These are phyloP conservation scores for Mus pahari DNA, from an alignment of 2,113 vertebrate species.

Conservation along the genomic window DNA sequence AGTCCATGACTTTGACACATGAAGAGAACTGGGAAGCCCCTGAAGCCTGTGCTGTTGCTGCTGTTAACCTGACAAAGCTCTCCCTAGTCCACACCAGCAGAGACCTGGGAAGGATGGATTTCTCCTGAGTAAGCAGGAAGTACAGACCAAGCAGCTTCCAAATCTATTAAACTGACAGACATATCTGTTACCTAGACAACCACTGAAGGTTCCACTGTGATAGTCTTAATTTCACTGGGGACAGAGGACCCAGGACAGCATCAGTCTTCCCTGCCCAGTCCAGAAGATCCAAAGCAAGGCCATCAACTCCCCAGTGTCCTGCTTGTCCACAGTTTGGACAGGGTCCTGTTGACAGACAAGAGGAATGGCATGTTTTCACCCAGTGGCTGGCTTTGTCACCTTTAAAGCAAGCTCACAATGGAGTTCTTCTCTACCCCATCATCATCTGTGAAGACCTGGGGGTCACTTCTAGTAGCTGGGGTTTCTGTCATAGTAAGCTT, in stretches of 20 bases:
- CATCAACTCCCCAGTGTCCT: background rate
- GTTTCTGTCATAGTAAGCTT: no score
- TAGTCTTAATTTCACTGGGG: no score
- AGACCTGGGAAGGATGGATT: background rate
- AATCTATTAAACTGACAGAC: background rate
- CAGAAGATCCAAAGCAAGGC: background rate
- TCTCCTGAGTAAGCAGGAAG: background rate
- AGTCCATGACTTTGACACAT: background rate
- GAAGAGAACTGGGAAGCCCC: background rate
- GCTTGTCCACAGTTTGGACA: background rate
- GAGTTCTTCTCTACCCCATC: no score
- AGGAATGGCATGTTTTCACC: no score
- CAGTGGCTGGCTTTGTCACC: no score
- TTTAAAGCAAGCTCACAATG: no score
- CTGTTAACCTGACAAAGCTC: background rate
- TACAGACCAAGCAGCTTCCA: background rate
- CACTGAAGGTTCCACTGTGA: no score
- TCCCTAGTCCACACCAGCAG: background rate
- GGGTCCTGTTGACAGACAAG: background rate
- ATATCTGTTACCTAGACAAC: background rate
- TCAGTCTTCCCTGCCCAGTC: background rate
- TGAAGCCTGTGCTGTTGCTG: background rate
- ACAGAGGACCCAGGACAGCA: background rate
- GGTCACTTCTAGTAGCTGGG: no score
- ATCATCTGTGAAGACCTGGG: no score